Evolutionary conservation across 1,140 invertebrate species (phyloP).

Genomic region (Hermetia illucens): DNA sequence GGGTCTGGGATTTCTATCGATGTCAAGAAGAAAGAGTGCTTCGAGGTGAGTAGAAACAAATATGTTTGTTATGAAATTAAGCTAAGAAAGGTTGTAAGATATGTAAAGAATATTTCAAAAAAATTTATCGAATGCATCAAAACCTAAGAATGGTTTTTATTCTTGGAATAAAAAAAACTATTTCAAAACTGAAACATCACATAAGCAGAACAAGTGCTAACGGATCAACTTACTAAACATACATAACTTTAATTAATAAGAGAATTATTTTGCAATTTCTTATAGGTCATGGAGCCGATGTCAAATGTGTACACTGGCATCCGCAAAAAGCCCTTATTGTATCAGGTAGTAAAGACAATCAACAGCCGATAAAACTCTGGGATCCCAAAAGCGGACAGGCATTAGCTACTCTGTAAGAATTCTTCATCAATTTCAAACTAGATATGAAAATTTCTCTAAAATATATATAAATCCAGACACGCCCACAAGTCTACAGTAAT

Average conservation of each 20-base stretch:
- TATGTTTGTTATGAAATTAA: no score
- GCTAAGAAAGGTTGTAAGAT: no score
- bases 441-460: conserved; percentile 3
- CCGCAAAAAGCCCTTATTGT: conserved; percentile 92
- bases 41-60: conserved; percentile 63
- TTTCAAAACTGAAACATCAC: no score
- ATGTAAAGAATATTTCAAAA: no score
- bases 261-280: no score
- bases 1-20: conserved; percentile 97
- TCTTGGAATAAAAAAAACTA: no score
- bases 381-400: conserved; percentile 91
- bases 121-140: no score
- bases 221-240: no score
- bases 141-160: no score
- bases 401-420: conserved; percentile 59
- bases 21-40: conserved; percentile 94
- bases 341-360: conserved; percentile 98
- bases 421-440: neutral
- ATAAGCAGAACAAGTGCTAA: no score
- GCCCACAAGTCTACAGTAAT: conserved; percentile 99
- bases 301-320: conserved; percentile 99
- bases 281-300: conserved; percentile 94
- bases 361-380: conserved; percentile 99
- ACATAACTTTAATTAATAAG: no score
- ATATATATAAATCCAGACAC: conserved; percentile 48